Percentiles rank a stretch among this genome's conserved stretches.
These are phyloP conservation scores for Brienomyrus longianalis DNA, from an alignment of 2,113 vertebrate genomes.

Conservation along the genomic window DNA sequence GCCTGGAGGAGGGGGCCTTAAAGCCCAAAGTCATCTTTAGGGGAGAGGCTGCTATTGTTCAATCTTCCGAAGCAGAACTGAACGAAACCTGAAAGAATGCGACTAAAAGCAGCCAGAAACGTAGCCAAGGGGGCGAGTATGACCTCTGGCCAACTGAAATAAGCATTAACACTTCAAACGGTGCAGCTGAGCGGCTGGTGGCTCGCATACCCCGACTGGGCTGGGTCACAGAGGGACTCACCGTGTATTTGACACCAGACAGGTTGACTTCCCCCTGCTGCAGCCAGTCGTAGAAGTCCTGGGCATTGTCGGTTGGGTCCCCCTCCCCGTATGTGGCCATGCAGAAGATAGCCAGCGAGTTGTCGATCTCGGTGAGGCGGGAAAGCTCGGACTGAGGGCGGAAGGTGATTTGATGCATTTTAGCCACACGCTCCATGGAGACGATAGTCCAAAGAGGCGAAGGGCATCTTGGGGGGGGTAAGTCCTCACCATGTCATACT, in stretches of 20 bases:
- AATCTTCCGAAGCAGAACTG: not conserved
- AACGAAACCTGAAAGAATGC: not conserved
- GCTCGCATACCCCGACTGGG: not conserved
- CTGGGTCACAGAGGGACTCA: slow-evolving; percentile 51
- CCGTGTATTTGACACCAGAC: slow-evolving; percentile 78
- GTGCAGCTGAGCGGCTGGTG: not conserved
- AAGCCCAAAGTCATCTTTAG: not conserved
- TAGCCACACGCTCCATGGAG: not conserved
- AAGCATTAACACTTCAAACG: not conserved
- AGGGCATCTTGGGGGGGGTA: not conserved
- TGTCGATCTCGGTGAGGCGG: slow-evolving; percentile 77
- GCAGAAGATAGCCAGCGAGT: slow-evolving; percentile 89
- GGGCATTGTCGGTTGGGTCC: slow-evolving; percentile 93
- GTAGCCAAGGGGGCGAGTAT: not conserved
- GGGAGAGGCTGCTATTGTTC: not conserved
- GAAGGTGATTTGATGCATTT: fast-evolving
- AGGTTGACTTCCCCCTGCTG: slow-evolving; percentile 78
- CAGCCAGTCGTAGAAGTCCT: slow-evolving; percentile 96
- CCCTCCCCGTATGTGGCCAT: slow-evolving; percentile 96
- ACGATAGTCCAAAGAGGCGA: not conserved
- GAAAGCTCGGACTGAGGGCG: slow-evolving; percentile 72
- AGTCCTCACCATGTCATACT: slow-evolving; percentile 82
- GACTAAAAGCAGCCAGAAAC: not conserved
- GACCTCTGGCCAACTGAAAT: not conserved
- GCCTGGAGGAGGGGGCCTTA: not conserved